Conservation (phyloP, 2,113 vertebrate species). For the Hymenochirus boettgeri region DNA sequence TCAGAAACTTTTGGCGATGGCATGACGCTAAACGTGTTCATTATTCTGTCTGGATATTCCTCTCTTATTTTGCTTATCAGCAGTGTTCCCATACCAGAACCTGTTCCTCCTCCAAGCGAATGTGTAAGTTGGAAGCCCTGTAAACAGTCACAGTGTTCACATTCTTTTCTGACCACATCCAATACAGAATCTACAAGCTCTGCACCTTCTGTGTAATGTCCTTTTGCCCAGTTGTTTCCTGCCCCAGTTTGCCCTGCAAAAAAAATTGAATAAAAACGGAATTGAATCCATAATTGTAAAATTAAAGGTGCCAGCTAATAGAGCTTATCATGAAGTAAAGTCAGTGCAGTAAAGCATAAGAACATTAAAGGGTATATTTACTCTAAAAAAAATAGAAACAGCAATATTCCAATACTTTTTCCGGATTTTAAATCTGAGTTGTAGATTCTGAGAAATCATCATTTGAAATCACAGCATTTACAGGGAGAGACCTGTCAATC, state of each 20-base stretch:
- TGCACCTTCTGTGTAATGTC: constrained; percentile 91
- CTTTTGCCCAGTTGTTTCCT: constrained; percentile 94
- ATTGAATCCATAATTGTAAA: not conserved
- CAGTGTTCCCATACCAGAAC: constrained; percentile 89
- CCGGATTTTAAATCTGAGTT: too few relatives aligned
- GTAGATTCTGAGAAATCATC: too few relatives aligned
- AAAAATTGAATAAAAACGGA: not conserved
- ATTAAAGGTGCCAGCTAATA: not conserved
- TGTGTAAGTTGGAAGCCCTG: constrained; percentile 87
- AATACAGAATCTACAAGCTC: constrained; percentile 86
- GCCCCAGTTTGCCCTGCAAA: constrained; percentile 85
- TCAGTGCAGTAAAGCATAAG: not conserved
- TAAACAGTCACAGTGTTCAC: constrained; percentile 86
- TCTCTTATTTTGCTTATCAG: constrained; percentile 93
- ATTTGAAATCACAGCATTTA: too few relatives aligned
- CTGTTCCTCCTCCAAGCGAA: constrained; percentile 80
- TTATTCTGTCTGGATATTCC: constrained; percentile 88
- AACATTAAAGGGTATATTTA: too few relatives aligned
- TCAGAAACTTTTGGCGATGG: constrained; percentile 93
- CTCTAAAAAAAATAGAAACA: too few relatives aligned
- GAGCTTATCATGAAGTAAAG: not conserved
- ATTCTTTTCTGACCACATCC: constrained; percentile 85
- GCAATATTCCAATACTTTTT: too few relatives aligned
- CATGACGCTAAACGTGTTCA: constrained; percentile 96
- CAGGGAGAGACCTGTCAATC: too few relatives aligned